Evolutionary conservation across 2,113 vertebrate species (phyloP).

Genomic region (Entosphenus tridentatus): DNA sequence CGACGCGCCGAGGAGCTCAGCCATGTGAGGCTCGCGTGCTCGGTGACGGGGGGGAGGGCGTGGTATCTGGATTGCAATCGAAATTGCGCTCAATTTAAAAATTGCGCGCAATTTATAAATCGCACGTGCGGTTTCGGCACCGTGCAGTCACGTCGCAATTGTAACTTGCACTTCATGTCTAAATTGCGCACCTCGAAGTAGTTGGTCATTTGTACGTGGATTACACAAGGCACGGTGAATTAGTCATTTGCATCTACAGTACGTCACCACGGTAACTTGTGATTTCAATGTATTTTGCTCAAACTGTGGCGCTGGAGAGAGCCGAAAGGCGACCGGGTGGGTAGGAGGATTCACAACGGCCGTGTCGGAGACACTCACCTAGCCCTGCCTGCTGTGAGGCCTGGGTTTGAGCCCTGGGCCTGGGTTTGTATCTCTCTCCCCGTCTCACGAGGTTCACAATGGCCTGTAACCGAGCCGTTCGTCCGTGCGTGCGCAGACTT

Average conservation of each 20-base stretch:
- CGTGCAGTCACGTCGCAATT: background rate
- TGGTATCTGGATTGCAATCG: background rate
- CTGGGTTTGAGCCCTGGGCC: background rate
- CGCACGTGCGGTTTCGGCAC: background rate
- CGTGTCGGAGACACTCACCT: too few species aligned
- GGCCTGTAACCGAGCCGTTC: background rate
- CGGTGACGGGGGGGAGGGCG: background rate
- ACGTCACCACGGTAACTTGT: too few species aligned
- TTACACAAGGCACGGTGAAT: too few species aligned
- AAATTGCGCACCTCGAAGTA: too few species aligned
- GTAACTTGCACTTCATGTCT: background rate
- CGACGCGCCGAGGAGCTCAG: constrained; percentile 48
- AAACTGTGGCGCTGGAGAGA: too few species aligned
- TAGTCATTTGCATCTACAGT: too few species aligned
- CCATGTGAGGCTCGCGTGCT: constrained; percentile 30
- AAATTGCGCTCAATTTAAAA: background rate
- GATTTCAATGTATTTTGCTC: too few species aligned
- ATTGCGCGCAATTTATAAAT: background rate
- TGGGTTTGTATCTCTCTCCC: background rate
- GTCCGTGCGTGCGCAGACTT: too few species aligned
- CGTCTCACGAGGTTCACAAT: background rate
- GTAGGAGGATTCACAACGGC: too few species aligned
- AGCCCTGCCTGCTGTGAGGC: too few species aligned
- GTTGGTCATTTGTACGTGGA: too few species aligned
- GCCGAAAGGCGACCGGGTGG: too few species aligned